These are phyloP conservation scores for Ciconia stormi DNA, from an alignment of 2,113 vertebrate genomes.

Conservation along the genomic window DNA sequence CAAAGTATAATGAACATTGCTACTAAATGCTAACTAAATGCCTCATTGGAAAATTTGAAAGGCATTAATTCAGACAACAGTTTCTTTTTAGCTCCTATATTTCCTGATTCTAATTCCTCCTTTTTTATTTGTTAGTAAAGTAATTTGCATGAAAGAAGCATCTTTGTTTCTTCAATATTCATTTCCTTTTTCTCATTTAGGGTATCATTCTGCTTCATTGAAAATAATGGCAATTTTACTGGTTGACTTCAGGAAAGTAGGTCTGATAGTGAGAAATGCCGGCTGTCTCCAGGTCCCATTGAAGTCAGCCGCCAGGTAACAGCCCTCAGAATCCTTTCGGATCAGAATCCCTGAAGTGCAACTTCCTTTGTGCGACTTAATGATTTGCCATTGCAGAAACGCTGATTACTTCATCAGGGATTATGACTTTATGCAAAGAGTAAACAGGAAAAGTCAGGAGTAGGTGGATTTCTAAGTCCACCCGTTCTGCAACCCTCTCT, in stretches of 20 bases:
- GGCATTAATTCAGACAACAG: constrained; percentile 43
- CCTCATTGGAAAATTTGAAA: constrained; percentile 53
- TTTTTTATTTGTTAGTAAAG: constrained; percentile 54
- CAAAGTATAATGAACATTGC: constrained; percentile 41
- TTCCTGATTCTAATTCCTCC: constrained; percentile 57
- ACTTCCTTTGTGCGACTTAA: constrained; percentile 17
- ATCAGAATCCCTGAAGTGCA: constrained; percentile 4
- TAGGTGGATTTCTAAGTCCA: constrained; percentile 31
- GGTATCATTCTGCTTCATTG: constrained; percentile 5
- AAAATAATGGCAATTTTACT: constrained; percentile 40
- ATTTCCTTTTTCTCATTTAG: constrained; percentile 34
- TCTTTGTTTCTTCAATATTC: constrained; percentile 60
- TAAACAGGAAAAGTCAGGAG: neutral
- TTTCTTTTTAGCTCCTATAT: constrained; percentile 49
- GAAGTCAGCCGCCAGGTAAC: neutral
- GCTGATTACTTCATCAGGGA: constrained; percentile 44
- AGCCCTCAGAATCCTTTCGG: neutral
- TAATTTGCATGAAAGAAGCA: constrained; percentile 64
- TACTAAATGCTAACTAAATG: constrained; percentile 44
- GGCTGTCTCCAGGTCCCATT: neutral
- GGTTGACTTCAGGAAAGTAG: neutral
- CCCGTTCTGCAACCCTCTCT: neutral
- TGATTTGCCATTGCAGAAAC: neutral
- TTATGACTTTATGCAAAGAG: constrained; percentile 55
- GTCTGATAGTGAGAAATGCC: neutral